Percentiles rank a stretch among this genome's conserved stretches.
phyloP scores from a whole-genome alignment of 2,888 invertebrate genomes.

The Carcina quercana region DNA sequence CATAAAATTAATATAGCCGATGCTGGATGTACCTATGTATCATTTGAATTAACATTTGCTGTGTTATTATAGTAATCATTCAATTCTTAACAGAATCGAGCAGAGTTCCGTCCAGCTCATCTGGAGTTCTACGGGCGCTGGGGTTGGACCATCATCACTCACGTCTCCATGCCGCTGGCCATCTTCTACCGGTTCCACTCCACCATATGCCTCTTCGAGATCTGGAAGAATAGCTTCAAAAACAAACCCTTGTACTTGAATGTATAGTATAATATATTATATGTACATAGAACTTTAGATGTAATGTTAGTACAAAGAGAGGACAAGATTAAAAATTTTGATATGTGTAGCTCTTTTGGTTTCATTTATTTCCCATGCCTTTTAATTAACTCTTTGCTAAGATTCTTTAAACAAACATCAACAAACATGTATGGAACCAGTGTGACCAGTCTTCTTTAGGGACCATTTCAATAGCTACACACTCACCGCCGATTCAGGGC shows the following conservation, averaged over 20 bases:
- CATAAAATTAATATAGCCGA: too few species aligned
- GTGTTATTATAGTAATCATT: too few species aligned
- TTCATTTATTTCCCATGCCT: background rate
- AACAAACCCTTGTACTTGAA: conserved; percentile 71
- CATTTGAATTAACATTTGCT: too few species aligned
- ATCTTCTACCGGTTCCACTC: conserved; percentile 95
- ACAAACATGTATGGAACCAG: too few species aligned
- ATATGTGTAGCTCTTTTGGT: background rate
- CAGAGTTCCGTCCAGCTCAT: conserved; percentile 88
- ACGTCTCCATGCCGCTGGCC: conserved; percentile 90
- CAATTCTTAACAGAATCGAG: conserved; percentile 75
- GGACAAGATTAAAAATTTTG: background rate
- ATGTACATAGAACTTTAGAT: too few species aligned
- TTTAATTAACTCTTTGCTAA: background rate
- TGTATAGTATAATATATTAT: conserved; percentile 35
- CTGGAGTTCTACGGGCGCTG: conserved; percentile 88
- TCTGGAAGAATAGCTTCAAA: conserved; percentile 94
- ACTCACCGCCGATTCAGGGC: too few species aligned
- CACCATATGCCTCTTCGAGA: conserved; percentile 92
- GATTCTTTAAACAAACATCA: too few species aligned
- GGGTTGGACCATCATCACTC: conserved; percentile 94
- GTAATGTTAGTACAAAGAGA: background rate
- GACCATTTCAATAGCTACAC: too few species aligned
- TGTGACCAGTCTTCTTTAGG: too few species aligned
- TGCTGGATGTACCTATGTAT: too few species aligned